Conservation (phyloP, 2,888 invertebrate species). For the Alsophila aescularia region DNA sequence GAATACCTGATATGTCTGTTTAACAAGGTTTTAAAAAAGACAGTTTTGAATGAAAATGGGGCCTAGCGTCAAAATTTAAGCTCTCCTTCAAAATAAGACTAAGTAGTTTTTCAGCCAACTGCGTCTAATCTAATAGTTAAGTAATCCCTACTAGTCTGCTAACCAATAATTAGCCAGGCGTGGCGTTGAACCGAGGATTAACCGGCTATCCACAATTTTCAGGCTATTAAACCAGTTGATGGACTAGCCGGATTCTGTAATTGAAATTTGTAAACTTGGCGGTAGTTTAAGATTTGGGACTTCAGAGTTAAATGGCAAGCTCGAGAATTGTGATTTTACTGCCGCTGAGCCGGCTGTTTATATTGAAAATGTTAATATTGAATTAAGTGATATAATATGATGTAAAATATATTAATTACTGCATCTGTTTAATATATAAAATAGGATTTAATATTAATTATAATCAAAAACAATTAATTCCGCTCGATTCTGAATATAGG, state of each 20-base stretch:
- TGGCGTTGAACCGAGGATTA: slow-evolving; percentile 23
- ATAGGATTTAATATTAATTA: too few relatives aligned
- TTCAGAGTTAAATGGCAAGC: slow-evolving; percentile 1
- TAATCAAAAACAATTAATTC: too few relatives aligned
- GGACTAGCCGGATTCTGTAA: slow-evolving; percentile 26
- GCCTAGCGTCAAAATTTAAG: too few relatives aligned
- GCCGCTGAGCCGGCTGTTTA: not conserved
- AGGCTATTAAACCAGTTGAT: slow-evolving; percentile 35
- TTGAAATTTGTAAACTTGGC: slow-evolving; percentile 30
- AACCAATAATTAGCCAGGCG: slow-evolving; percentile 25
- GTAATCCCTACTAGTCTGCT: slow-evolving; percentile 15
- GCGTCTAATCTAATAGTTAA: slow-evolving; percentile 8
- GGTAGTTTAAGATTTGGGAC: slow-evolving; percentile 24
- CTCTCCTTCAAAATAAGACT: not conserved
- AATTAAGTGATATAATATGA: too few relatives aligned
- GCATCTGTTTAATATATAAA: too few relatives aligned
- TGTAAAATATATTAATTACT: too few relatives aligned
- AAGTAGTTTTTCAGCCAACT: slow-evolving; percentile 10
- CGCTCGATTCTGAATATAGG: too few relatives aligned
- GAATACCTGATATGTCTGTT: too few relatives aligned
- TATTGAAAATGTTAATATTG: not conserved
- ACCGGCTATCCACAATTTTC: slow-evolving; percentile 35
- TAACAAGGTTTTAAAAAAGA: too few relatives aligned
- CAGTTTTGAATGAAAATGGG: too few relatives aligned
- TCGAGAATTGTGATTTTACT: slow-evolving; percentile 4